Percentiles rank a stretch among this genome's conserved stretches.
Conservation (phyloP, 2,113 vertebrate species). For the Guaruba guarouba region DNA sequence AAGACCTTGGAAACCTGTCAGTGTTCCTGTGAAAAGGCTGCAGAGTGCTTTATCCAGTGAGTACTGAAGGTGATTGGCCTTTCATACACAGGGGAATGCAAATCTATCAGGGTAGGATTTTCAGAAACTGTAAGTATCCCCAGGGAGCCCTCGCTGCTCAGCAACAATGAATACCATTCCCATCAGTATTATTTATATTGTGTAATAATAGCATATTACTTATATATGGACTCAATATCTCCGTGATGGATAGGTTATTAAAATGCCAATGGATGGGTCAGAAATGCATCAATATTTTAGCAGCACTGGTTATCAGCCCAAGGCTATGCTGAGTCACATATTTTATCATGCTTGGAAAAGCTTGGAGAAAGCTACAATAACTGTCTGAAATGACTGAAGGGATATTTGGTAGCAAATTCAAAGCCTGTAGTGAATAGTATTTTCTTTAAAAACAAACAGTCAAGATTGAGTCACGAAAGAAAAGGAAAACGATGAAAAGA, state of each 20-base stretch:
- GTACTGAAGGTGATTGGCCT: background rate
- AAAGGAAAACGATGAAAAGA: background rate
- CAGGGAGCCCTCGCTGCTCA: slow-evolving; percentile 9
- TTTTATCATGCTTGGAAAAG: slow-evolving; percentile 37
- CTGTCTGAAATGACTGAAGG: slow-evolving; percentile 50
- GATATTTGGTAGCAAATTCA: slow-evolving; percentile 30
- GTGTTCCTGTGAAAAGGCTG: background rate
- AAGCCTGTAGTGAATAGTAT: slow-evolving; percentile 1
- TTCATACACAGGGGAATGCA: background rate
- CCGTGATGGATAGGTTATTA: slow-evolving; percentile 61
- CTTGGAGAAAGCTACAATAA: slow-evolving; percentile 26
- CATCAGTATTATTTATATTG: slow-evolving; percentile 59
- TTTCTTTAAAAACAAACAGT: slow-evolving; percentile 36
- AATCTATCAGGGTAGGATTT: background rate
- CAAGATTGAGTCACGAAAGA: background rate
- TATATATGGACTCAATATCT: slow-evolving; percentile 52
- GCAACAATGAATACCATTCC: slow-evolving; percentile 59
- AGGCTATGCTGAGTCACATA: slow-evolving; percentile 56
- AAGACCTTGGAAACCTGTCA: background rate
- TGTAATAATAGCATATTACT: slow-evolving; percentile 65
- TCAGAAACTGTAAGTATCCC: slow-evolving; percentile 6
- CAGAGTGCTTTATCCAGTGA: background rate
- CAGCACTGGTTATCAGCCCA: slow-evolving; percentile 45
- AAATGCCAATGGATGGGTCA: slow-evolving; percentile 43
- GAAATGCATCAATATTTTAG: slow-evolving; percentile 63